A percentile compares a stretch with the other conserved stretches of the same genome.
phyloP scores from a whole-genome alignment of 2,888 invertebrate genomes.

The Urechis unicinctus region DNA sequence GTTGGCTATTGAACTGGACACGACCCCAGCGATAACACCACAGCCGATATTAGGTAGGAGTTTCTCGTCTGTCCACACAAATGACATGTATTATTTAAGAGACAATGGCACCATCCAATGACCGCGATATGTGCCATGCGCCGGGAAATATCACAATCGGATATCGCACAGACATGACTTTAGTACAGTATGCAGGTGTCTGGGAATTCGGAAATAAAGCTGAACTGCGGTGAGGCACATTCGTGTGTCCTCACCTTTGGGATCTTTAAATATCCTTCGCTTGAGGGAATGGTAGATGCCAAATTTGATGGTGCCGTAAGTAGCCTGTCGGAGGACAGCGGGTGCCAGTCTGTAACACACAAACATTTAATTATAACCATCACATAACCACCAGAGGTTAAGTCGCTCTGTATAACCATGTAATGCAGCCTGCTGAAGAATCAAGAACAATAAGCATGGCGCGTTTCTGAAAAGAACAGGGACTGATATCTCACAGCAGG shows the following conservation, averaged over 20 bases:
- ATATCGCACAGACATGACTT: too few relatives aligned
- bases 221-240: too few relatives aligned
- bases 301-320: slow-evolving; percentile 94
- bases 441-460: too few relatives aligned
- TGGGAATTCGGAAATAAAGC: too few relatives aligned
- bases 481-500: too few relatives aligned
- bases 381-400: too few relatives aligned
- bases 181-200: too few relatives aligned
- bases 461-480: too few relatives aligned
- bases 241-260: slow-evolving; percentile 52
- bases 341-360: slow-evolving; percentile 70
- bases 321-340: slow-evolving; percentile 84
- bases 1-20: slow-evolving; percentile 90
- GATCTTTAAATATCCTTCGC: slow-evolving; percentile 56
- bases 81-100: not conserved
- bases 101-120: not conserved
- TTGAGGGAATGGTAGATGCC: slow-evolving; percentile 90
- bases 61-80: slow-evolving; percentile 42
- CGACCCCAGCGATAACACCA: slow-evolving; percentile 78
- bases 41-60: slow-evolving; percentile 61
- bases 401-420: too few relatives aligned
- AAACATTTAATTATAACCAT: not conserved
- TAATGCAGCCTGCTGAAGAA: too few relatives aligned
- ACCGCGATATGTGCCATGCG: too few relatives aligned
- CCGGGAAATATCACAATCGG: too few relatives aligned